Percentiles rank a stretch among this genome's conserved stretches.
Evolutionary conservation across 2,797 vertebrate genomes (phyloP).

Genomic region (Aulostomus chinensis): DNA sequence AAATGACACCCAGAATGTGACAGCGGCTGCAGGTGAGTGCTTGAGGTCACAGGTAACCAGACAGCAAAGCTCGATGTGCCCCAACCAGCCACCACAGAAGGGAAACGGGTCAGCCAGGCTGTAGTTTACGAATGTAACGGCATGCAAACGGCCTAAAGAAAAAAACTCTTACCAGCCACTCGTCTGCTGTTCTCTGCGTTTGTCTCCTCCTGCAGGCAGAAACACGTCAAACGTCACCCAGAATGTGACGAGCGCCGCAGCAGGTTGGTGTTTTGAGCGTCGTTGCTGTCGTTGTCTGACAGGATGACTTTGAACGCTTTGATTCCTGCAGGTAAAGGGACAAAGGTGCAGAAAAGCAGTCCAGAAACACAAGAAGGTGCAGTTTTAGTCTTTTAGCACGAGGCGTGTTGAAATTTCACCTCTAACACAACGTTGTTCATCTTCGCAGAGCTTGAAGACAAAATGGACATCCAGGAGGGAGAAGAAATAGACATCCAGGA

Average conservation of each 20-base stretch:
- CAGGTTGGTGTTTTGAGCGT: slow-evolving; percentile 8
- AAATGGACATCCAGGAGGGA: slow-evolving; percentile 18
- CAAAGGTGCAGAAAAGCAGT: neutral
- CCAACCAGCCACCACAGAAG: neutral
- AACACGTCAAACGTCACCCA: too few relatives aligned
- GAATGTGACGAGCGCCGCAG: neutral
- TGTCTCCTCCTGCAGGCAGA: slow-evolving; percentile 4
- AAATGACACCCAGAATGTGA: too few relatives aligned
- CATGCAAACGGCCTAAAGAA: too few relatives aligned
- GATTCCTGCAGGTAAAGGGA: neutral
- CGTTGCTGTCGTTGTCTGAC: neutral
- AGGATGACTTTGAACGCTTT: neutral
- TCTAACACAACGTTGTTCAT: too few relatives aligned
- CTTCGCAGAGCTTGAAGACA: neutral
- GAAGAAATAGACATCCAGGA: slow-evolving; percentile 21
- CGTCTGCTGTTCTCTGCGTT: neutral
- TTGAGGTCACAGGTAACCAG: slow-evolving; percentile 1
- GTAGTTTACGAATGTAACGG: too few relatives aligned
- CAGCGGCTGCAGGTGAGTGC: too few relatives aligned
- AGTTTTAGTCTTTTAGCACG: neutral
- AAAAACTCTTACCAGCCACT: too few relatives aligned
- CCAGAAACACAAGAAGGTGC: slow-evolving; percentile 48
- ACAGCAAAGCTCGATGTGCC: neutral
- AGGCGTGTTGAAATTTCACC: too few relatives aligned
- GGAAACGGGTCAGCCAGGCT: neutral